Evolutionary conservation across 92 coral and sea anemone genomes (phyloP), one percentile per base, ranked within the genome.

Genomic region (Heliopora coerulea): DNA sequence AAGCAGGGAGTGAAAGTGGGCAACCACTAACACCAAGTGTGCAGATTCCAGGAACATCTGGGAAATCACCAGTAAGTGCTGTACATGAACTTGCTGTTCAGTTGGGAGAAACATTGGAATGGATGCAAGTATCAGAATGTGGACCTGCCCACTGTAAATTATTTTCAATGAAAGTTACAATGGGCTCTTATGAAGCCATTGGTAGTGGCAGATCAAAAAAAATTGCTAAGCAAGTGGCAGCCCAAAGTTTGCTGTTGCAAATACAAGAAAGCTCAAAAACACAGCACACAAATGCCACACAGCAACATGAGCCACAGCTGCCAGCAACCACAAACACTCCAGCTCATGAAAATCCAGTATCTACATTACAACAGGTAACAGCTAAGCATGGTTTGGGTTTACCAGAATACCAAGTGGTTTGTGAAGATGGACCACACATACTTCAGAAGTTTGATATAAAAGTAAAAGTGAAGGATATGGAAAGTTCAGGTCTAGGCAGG

Each of bases 201-300:
- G 77, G 77, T 0, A 70, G 77, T 54, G 77, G 77, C 8, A 56
- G 63, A 52, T 70, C 77, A 15, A 70, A 70, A 35, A 70, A 70
- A 35, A 34, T 52, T 52, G 77, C 77, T 17, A 70, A 70, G 42
- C 77, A 70, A 23, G 63, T 29, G 25, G 77, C 77, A 20, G 77
- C 77, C 8, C 62, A 70, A 35, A 49, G 24, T 8, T 39, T 70
- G 14, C 33, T 54, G 18, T 31, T 48, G 3, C 62, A 70, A 54
- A 27, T 54, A 1, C 24, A 52, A 3, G 74, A 46, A n/a, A 46
- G 14, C 12, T n/a, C 52, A 6, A 46, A 8, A 2, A 46, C 52
- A 2, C 14, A 2, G 15, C 52, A 46, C 7, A 5, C 42, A 12
- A 12, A 37, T 5, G 14, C 7, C 14, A 6, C 14, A 7, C 12